phyloP scores from a whole-genome alignment of 1,140 invertebrate genomes.

The Drosophila sulfurigaster region DNA sequence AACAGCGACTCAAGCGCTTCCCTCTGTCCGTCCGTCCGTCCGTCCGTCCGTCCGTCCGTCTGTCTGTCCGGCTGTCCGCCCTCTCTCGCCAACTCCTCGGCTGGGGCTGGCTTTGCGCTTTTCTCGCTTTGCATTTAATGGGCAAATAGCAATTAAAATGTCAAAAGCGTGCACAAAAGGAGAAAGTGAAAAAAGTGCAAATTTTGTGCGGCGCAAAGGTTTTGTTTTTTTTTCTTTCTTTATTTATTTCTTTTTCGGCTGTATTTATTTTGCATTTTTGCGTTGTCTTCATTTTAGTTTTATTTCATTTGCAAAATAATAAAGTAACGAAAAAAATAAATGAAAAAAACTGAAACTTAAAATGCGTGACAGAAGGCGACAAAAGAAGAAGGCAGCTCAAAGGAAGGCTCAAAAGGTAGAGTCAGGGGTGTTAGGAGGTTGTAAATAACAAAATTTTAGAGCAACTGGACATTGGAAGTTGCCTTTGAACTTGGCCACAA shows the following conservation, averaged over 20 bases:
- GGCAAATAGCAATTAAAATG: constrained; percentile 81
- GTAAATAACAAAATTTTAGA: too few species aligned
- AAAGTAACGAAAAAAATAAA: too few species aligned
- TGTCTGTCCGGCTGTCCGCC: background rate
- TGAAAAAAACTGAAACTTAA: constrained; percentile 33
- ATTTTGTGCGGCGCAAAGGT: constrained; percentile 56
- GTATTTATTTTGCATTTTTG: constrained; percentile 14
- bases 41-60: background rate
- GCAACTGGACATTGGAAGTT: background rate
- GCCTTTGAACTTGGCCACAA: constrained; percentile 42
- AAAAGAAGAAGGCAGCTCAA: too few species aligned
- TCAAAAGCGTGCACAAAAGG: constrained; percentile 82
- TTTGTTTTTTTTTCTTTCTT: constrained; percentile 47
- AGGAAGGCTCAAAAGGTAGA: background rate
- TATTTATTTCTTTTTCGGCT: background rate
- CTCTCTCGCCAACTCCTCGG: constrained; percentile 12
- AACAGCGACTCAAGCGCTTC: constrained; percentile 15
- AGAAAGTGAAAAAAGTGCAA: constrained; percentile 81
- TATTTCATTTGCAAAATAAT: constrained; percentile 10
- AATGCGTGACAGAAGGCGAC: constrained; percentile 48
- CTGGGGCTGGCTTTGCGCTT: constrained; percentile 13
- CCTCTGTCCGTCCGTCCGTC: background rate
- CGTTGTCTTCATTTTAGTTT: constrained; percentile 16
- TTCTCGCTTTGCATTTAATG: constrained; percentile 62
- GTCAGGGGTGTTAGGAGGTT: too few species aligned